Percentiles rank a stretch among this genome's conserved stretches.
Evolutionary conservation across 2,797 vertebrate genomes (phyloP).

Genomic region (Carcharodon carcharias): DNA sequence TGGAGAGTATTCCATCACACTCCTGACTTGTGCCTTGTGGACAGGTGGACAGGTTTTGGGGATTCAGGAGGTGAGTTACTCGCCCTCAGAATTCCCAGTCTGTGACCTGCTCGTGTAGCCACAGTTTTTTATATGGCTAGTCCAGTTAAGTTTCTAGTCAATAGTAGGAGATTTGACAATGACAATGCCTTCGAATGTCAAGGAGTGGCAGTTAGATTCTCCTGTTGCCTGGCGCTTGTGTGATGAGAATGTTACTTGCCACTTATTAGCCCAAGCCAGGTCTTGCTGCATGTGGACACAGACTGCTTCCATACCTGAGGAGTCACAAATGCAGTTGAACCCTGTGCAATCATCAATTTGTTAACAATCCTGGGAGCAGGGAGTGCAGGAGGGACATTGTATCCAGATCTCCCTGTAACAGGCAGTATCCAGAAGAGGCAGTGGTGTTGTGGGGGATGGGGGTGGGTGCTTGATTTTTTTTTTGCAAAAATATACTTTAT

Average conservation of each 20-base stretch:
- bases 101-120: neutral
- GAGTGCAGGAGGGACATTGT: neutral
- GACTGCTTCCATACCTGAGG: too few relatives aligned
- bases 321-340: too few relatives aligned
- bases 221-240: neutral
- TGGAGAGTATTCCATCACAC: neutral
- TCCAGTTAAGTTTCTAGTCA: neutral
- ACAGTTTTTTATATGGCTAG: neutral
- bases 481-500: too few relatives aligned
- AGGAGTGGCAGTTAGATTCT: neutral
- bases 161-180: neutral
- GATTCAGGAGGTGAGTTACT: neutral
- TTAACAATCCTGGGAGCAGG: neutral
- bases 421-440: neutral
- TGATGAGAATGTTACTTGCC: too few relatives aligned
- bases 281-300: too few relatives aligned
- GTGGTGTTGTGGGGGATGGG: too few relatives aligned
- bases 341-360: neutral
- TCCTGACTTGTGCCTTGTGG: neutral
- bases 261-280: too few relatives aligned
- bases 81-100: too few relatives aligned
- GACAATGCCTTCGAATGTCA: neutral
- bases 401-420: neutral
- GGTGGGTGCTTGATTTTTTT: neutral
- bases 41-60: neutral